Conservation (phyloP, 2,797 vertebrate species). For the Gephyroberyx darwinii region DNA sequence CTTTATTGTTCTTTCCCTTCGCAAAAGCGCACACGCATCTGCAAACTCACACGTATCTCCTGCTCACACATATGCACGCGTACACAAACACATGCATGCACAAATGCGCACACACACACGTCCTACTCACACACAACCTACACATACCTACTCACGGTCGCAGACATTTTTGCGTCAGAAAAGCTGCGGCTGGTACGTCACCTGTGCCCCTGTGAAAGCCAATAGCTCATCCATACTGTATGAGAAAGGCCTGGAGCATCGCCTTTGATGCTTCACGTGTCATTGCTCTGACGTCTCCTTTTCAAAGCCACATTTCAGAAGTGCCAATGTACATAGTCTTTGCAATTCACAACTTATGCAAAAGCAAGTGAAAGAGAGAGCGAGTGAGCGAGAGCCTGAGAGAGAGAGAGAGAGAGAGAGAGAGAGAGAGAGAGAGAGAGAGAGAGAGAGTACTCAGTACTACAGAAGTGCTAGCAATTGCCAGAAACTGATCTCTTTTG, state of each 20-base stretch:
- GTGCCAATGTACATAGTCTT: neutral
- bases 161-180: conserved; percentile 2
- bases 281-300: neutral
- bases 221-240: neutral
- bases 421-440: neutral
- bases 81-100: neutral
- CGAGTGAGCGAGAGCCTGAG: neutral
- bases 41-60: neutral
- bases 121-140: neutral
- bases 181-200: neutral
- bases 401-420: conserved; percentile 2
- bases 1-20: conserved; percentile 5
- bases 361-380: conserved; percentile 4
- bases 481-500: conserved; percentile 32
- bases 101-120: too few relatives aligned
- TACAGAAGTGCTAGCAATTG: conserved; percentile 4
- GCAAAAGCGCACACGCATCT: too few relatives aligned
- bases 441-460: conserved; percentile 1
- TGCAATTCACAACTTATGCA: neutral
- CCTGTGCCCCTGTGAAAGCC: neutral
- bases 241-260: neutral
- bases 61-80: conserved; percentile 2
- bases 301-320: neutral
- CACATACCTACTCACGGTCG: neutral
- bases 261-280: too few relatives aligned